Evolutionary conservation across 2,888 invertebrate species (phyloP).

Genomic region (Cetonia aurata): DNA sequence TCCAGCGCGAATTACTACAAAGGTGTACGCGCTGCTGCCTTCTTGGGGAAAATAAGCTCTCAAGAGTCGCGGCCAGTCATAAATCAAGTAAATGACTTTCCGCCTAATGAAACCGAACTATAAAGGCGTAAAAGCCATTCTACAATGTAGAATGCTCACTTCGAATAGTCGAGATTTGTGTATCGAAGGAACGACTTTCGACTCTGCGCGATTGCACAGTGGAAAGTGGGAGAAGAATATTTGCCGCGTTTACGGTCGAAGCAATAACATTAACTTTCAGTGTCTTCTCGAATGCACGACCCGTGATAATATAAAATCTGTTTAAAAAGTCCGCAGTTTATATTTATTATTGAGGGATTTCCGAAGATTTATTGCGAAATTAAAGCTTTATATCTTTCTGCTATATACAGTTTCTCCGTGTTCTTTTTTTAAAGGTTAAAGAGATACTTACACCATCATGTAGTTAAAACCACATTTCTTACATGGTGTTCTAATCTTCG

Average conservation of each 20-base stretch:
- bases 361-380: too few species aligned
- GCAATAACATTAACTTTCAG: neutral
- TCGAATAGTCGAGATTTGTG: conserved; percentile 38
- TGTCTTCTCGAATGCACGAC: conserved; percentile 3
- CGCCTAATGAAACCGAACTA: conserved; percentile 38
- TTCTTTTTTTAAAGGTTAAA: too few species aligned
- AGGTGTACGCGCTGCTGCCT: conserved; percentile 21
- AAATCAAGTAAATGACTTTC: conserved; percentile 43
- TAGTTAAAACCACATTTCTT: too few species aligned
- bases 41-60: conserved; percentile 41
- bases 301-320: neutral
- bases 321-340: neutral
- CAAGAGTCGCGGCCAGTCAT: conserved; percentile 21
- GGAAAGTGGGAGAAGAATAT: neutral
- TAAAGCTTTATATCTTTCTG: too few species aligned
- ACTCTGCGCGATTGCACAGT: neutral
- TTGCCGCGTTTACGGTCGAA: conserved; percentile 10
- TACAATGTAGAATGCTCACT: conserved; percentile 28
- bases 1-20: conserved; percentile 34
- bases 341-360: too few species aligned
- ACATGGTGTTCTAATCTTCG: too few species aligned
- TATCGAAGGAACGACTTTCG: conserved; percentile 25
- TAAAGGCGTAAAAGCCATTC: conserved; percentile 39
- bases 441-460: too few species aligned
- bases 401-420: too few species aligned